Percentiles rank a stretch among this genome's conserved stretches.
phyloP scores from a whole-genome alignment of 1,140 invertebrate species.

The Globodera ellingtonae region DNA sequence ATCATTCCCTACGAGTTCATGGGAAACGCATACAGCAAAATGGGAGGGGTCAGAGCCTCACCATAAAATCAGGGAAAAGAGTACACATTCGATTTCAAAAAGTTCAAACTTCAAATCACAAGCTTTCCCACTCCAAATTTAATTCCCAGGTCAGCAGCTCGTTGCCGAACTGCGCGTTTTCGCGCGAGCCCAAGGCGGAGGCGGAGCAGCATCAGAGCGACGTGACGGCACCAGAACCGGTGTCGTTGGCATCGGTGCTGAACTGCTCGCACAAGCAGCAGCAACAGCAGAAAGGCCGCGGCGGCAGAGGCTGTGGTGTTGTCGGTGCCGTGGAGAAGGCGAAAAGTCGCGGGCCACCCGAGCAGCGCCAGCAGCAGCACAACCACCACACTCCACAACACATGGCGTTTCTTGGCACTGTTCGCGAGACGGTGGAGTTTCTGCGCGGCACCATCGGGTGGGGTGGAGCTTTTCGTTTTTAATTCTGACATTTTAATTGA shows the following conservation, averaged over 20 bases:
- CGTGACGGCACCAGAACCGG: neutral
- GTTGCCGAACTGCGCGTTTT: neutral
- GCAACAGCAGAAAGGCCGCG: neutral
- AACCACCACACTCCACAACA: neutral
- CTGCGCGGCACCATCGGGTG: constrained; percentile 15
- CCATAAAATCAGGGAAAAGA: too few relatives aligned
- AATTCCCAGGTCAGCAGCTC: neutral
- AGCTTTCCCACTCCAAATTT: too few relatives aligned
- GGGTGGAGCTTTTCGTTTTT: neutral
- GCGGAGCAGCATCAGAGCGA: neutral
- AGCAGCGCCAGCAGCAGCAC: neutral
- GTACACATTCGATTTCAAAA: too few relatives aligned
- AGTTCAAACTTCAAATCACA: too few relatives aligned
- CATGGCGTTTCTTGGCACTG: constrained; percentile 10
- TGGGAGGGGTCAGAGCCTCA: too few relatives aligned
- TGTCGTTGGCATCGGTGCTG: neutral
- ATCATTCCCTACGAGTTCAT: too few relatives aligned
- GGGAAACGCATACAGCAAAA: too few relatives aligned
- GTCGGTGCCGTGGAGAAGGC: neutral
- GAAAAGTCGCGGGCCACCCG: neutral
- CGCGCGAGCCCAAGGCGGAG: neutral
- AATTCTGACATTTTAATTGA: neutral
- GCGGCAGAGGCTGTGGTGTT: too few relatives aligned
- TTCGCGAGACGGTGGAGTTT: constrained; percentile 1
- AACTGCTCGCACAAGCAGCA: neutral